Percentiles rank a stretch among this genome's conserved stretches.
phyloP scores from a whole-genome alignment of 2,888 invertebrate genomes.

The Drosophila kambysellisi region DNA sequence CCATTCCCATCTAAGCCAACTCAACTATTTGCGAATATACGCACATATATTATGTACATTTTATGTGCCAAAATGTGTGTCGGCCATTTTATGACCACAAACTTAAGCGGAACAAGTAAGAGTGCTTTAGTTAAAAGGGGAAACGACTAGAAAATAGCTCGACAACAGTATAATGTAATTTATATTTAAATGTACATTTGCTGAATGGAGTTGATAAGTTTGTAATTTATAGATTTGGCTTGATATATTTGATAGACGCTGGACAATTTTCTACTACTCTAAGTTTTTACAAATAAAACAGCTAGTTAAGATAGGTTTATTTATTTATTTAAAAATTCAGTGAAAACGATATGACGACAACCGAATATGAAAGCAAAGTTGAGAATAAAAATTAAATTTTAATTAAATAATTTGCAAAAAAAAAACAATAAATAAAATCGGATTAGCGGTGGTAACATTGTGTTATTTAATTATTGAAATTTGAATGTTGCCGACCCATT shows the following conservation, averaged over 20 bases:
- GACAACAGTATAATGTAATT: conserved; percentile 7
- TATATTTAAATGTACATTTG: conserved; percentile 2
- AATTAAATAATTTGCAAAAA: background rate
- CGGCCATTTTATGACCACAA: conserved; percentile 35
- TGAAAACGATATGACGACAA: background rate
- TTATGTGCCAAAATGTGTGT: conserved; percentile 58
- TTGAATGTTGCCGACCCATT: rapidly evolving
- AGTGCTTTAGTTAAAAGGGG: background rate
- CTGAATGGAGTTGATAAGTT: background rate
- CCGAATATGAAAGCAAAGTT: background rate
- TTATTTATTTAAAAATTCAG: background rate
- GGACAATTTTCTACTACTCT: too few species aligned
- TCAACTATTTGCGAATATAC: conserved; percentile 65
- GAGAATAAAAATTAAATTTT: background rate
- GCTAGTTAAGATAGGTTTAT: background rate
- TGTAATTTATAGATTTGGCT: background rate
- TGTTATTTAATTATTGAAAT: background rate
- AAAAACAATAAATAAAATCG: background rate
- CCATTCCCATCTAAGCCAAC: background rate
- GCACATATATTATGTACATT: conserved; percentile 69
- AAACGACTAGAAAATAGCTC: conserved; percentile 22
- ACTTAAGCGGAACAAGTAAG: conserved; percentile 35
- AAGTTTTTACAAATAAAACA: background rate
- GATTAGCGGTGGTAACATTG: background rate
- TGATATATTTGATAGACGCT: background rate